Percentiles rank a stretch among this genome's conserved stretches.
Conservation (phyloP, 1,140 invertebrate species). For the Pinna nobilis region DNA sequence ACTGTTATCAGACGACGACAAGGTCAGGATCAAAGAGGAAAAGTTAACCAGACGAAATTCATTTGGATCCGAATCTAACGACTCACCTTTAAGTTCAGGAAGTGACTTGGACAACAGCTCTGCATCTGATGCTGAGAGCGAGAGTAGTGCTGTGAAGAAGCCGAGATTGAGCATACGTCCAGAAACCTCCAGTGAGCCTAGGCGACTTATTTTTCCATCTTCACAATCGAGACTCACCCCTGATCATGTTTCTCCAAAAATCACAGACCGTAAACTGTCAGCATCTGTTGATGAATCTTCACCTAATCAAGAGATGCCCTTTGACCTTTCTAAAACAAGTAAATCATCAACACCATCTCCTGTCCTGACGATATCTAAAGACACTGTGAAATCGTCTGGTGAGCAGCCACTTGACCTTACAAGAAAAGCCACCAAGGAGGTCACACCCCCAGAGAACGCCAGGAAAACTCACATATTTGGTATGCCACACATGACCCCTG, state of each 20-base stretch:
- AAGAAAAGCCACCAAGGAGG: conserved; percentile 48
- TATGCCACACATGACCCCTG: conserved; percentile 26
- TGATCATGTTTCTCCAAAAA: neutral
- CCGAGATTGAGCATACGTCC: conserved; percentile 9
- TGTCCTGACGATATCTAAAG: neutral
- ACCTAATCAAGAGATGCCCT: conserved; percentile 35
- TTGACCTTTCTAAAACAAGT: conserved; percentile 56
- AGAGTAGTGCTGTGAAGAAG: conserved; percentile 41
- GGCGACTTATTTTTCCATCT: neutral
- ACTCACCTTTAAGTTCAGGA: conserved; percentile 44
- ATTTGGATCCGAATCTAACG: conserved; percentile 51
- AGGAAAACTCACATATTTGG: conserved; percentile 69
- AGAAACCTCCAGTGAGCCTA: neutral
- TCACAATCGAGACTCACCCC: neutral
- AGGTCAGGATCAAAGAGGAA: conserved; percentile 21
- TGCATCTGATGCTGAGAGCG: conserved; percentile 60
- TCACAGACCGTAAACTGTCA: neutral
- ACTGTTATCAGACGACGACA: conserved; percentile 29
- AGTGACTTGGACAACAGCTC: conserved; percentile 61
- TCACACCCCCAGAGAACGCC: conserved; percentile 52
- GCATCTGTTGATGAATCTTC: neutral
- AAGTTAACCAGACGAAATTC: conserved; percentile 41
- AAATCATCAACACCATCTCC: conserved; percentile 31
- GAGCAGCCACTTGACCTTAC: conserved; percentile 59
- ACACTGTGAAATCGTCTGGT: conserved; percentile 15